Percentiles rank a stretch among this genome's conserved stretches.
phyloP scores from a whole-genome alignment of 2,113 vertebrate genomes.

The Chitala chitala region DNA sequence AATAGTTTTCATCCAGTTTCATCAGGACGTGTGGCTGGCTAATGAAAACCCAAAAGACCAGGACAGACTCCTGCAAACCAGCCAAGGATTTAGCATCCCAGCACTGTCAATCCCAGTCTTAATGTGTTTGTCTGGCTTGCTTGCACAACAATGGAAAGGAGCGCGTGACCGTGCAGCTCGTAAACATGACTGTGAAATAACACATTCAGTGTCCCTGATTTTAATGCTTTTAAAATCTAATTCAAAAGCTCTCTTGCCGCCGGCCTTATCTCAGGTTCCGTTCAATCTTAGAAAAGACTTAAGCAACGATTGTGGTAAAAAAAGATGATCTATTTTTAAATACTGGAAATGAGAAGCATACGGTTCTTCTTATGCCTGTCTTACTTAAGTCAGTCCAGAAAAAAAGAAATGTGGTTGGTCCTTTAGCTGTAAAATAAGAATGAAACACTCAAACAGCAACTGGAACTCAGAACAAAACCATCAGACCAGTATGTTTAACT shows the following conservation, averaged over 20 bases:
- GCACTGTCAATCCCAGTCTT: background rate
- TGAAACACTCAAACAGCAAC: too few species aligned
- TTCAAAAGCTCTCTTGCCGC: background rate
- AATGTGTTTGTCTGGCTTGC: background rate
- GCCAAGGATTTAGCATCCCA: background rate
- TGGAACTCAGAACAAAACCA: too few species aligned
- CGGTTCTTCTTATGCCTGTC: too few species aligned
- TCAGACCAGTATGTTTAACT: too few species aligned
- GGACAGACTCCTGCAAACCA: background rate
- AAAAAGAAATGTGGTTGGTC: too few species aligned
- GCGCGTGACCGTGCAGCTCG: background rate
- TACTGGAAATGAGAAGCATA: background rate
- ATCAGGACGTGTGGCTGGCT: conserved; percentile 1
- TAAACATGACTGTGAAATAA: background rate
- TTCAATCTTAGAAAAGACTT: conserved; percentile 1
- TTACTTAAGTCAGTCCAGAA: background rate
- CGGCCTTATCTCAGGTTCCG: background rate
- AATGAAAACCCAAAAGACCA: conserved; percentile 22
- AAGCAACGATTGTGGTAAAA: background rate
- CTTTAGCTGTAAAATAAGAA: too few species aligned
- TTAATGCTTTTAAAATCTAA: background rate
- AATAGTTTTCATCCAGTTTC: conserved; percentile 25
- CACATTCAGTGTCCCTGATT: background rate
- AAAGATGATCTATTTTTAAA: background rate
- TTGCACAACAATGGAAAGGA: background rate